Base-by-base conservation (phyloP, 2,113 vertebrate species). In the Epinephelus cyanopodus region DNA sequence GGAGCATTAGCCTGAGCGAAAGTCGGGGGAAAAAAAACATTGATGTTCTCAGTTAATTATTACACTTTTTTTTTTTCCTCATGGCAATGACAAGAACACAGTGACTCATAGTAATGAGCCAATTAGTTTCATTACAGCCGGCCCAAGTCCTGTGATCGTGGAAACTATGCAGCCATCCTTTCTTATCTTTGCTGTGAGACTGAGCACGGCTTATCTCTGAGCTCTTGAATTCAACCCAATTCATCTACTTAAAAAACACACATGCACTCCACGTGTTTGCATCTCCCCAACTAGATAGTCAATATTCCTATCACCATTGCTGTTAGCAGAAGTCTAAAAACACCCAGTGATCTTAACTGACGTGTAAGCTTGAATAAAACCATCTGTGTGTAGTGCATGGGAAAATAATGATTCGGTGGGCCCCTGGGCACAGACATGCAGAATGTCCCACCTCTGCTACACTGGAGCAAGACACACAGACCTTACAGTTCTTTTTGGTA, bases 121-220 rank as follows among this genome's bases (percentile, higher is more conserved):
- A 83, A 85, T 91, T 90, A 79, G 61, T 60, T 74, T 85, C 76
- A 87, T 87, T 83, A 65, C 53, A 81, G 66, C 58, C 0, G 1
- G 75, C 48, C 71, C 1, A 11, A 39, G 66, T 76, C 76, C 61
- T 70, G 14, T 90, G 85, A 90, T 88, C 68, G 0, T 11, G 75
- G 89, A 88, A 92, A 92, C 65, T 90, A 87, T 87, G 84, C 83
- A 77, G 76, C 56, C 61, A 33, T 85, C 19, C 29, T 25, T 25
- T 70, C 39, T 70, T 25, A 74, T 91, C 65, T 76, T 25, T 14
- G 21, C 69, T 74, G 37, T 47, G 33, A 72, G 17, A 71, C 27
- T 68, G 68, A 83, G 42, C 61, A 6, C n/a, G 13, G 61, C n/a
- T 61, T 52, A 75, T 2, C 42, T 33, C 50, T 47, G 27, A 0